Percentiles rank a stretch among this genome's conserved stretches.
These are phyloP conservation scores for Nannobrachium achirus DNA, from an alignment of 2,113 vertebrate species.

Conservation along the genomic window DNA sequence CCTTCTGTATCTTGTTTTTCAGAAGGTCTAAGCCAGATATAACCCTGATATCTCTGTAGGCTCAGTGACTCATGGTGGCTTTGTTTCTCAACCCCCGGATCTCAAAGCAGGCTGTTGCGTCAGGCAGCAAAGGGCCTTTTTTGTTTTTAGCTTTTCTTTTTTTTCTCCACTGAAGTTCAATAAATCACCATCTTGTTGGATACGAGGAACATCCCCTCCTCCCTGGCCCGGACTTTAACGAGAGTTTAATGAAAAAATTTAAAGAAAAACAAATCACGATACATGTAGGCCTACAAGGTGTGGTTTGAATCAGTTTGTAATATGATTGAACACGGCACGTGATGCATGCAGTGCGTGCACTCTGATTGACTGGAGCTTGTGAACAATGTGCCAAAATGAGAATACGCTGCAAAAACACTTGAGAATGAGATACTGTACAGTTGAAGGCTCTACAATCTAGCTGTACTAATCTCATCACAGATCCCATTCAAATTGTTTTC, in stretches of 20 bases:
- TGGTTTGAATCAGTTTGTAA: slow-evolving; percentile 10
- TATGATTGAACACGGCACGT: slow-evolving; percentile 14
- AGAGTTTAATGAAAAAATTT: slow-evolving; percentile 21
- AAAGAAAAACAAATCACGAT: background rate
- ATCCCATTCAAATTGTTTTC: slow-evolving; percentile 21
- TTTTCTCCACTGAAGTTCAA: slow-evolving; percentile 16
- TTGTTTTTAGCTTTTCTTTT: background rate
- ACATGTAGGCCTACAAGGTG: background rate
- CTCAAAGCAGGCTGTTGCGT: slow-evolving; percentile 39
- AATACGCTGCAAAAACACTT: slow-evolving; percentile 3
- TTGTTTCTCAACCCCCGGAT: slow-evolving; percentile 38
- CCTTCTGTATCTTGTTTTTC: slow-evolving; percentile 5
- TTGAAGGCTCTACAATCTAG: no score
- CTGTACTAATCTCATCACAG: slow-evolving; percentile 20
- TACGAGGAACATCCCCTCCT: background rate
- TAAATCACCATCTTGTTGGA: background rate
- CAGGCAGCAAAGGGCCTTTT: slow-evolving; percentile 27
- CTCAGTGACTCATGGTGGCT: slow-evolving; percentile 44
- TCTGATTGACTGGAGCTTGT: no score
- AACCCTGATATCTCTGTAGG: slow-evolving; percentile 28
- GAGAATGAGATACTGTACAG: no score
- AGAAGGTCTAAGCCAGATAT: slow-evolving; percentile 21
- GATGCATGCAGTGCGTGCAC: no score
- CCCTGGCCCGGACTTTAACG: slow-evolving; percentile 20
- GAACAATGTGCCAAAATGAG: no score